Evolutionary conservation across 2,797 vertebrate genomes (phyloP), one percentile per base, ranked within the genome.

Genomic region (Propithecus deckenii): DNA sequence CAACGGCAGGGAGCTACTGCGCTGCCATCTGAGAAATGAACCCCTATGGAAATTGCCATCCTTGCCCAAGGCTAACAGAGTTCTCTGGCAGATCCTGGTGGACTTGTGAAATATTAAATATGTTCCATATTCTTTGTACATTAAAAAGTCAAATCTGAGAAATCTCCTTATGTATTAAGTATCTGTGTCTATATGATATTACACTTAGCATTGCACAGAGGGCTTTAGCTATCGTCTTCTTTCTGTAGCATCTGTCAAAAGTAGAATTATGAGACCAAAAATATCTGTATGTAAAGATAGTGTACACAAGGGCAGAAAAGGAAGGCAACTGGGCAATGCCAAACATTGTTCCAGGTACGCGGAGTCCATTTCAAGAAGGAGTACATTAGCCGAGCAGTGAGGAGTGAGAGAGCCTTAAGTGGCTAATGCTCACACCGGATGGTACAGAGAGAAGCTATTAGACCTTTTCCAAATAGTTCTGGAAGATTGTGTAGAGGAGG

Each of bases 61-160:
- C 52, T 97, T 95, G 95, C 85, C 84, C 75, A 76, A 98, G 89
- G 74, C 28, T 48, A 85, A 35, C 91, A 76, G 71, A 96, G 20
- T 69, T 94, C 80, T 48, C 94, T 95, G 89, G 84, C 84, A 96
- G 63, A 50, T 95, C 92, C 80, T 87, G 12, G n/a, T 63, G 74
- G 94, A 46, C 89, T 92, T 92, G 94, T 95, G 38, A 50, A 90
- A 84, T 41, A 74, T 98, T 98, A 97, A 96, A 97, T 94, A 97
- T 25, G 61, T 7, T 79, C 67, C 92, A 89, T 78, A 71, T 74
- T 87, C 89, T 94, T 83, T 92, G 88, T 88, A 46, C 87, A 67
- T 97, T 94, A 30, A 86, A 79, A 89, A 91, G 38, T 86, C 76
- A 65, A 95, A 87, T 89, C 48, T 35, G 48, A 71, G 65, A 91